These are phyloP conservation scores for Helicoverpa zea DNA, from an alignment of 1,140 invertebrate genomes.

Conservation along the genomic window DNA sequence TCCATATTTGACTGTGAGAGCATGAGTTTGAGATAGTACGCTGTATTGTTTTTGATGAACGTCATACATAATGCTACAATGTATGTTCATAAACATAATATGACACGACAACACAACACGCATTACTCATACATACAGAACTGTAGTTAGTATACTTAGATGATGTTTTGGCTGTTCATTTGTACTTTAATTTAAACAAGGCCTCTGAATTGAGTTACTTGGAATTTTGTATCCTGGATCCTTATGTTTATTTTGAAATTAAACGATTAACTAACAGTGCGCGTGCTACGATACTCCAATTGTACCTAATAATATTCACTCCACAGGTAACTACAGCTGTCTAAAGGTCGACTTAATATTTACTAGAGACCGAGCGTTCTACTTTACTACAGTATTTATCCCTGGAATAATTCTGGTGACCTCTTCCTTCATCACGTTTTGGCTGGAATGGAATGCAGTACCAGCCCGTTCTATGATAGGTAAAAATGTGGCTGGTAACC, in stretches of 20 bases:
- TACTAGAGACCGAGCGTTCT: conserved; percentile 94
- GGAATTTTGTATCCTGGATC: conserved; percentile 73
- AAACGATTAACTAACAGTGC: conserved; percentile 17
- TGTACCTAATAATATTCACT: conserved; percentile 78
- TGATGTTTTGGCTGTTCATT: conserved; percentile 62
- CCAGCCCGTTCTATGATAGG: conserved; percentile 96
- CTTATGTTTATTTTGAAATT: conserved; percentile 53
- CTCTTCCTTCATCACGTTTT: conserved; percentile 97
- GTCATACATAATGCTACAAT: conserved; percentile 50
- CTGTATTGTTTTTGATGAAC: conserved; percentile 54
- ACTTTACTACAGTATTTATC: conserved; percentile 97
- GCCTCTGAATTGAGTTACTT: conserved; percentile 86
- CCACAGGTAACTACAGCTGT: conserved; percentile 96
- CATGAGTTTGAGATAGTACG: conserved; percentile 71
- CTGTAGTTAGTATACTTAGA: conserved; percentile 71
- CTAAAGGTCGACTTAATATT: conserved; percentile 94
- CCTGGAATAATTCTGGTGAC: conserved; percentile 96
- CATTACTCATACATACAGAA: conserved; percentile 84
- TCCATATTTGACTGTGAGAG: conserved; percentile 67
- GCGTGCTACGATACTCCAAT: conserved; percentile 58
- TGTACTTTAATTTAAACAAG: conserved; percentile 73
- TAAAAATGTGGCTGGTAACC: conserved; percentile 86
- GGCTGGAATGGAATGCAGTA: conserved; percentile 97
- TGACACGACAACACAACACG: conserved; percentile 73
- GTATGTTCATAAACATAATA: conserved; percentile 53